phyloP scores from a whole-genome alignment of 2,888 invertebrate species.

The Microctonus hyperodae region DNA sequence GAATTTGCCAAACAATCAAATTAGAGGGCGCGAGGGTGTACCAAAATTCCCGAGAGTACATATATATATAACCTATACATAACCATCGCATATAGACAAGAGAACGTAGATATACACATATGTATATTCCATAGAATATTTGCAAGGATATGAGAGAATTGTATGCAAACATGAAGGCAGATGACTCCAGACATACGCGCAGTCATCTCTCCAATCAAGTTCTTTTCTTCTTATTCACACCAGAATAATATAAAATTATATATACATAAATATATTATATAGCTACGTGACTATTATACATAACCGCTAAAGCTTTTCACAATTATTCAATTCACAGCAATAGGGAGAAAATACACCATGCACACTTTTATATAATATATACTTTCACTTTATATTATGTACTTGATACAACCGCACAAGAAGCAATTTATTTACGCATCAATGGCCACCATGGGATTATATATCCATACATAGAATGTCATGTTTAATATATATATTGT shows the following conservation, averaged over 20 bases:
- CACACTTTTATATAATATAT: too few species aligned
- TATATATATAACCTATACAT: constrained; percentile 3
- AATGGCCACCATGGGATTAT: constrained; percentile 16
- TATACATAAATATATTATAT: constrained; percentile 43
- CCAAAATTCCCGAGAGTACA: constrained; percentile 34
- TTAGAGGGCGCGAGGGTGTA: constrained; percentile 44
- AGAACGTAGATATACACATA: neutral
- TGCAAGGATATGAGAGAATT: neutral
- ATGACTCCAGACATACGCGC: constrained; percentile 13
- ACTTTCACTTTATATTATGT: neutral
- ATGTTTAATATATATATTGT: constrained; percentile 16
- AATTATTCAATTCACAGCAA: neutral
- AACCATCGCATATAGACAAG: too few species aligned
- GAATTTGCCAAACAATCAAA: constrained; percentile 54
- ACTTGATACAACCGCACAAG: constrained; percentile 28
- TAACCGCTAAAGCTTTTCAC: neutral
- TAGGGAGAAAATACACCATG: too few species aligned
- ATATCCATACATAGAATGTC: constrained; percentile 7
- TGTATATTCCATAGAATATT: constrained; percentile 11
- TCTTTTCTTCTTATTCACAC: constrained; percentile 49
- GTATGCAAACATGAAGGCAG: constrained; percentile 4
- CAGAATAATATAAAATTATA: constrained; percentile 51
- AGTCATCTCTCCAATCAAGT: constrained; percentile 49
- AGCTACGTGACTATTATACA: constrained; percentile 1
- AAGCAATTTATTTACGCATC: constrained; percentile 28